Evolutionary conservation across 2,113 vertebrate genomes (phyloP), one percentile per base, ranked within the genome.

Genomic region (Haliaeetus leucogaster): DNA sequence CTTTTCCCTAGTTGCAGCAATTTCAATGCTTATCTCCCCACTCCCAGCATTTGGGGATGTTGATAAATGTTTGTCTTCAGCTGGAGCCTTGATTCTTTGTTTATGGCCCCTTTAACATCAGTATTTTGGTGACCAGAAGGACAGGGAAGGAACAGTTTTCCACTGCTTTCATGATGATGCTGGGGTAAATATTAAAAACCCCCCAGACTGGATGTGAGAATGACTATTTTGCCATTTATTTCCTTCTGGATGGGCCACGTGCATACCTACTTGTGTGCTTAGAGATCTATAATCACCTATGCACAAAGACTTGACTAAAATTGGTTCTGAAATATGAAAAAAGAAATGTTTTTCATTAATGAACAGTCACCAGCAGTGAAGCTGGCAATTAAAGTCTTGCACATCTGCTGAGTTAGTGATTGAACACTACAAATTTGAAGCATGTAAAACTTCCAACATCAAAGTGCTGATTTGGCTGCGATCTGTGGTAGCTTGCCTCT

Each of bases 71-170:
- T 94, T 93, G 21, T 85, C 40, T 91, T 93, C 45, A 62, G 29
- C 56, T 93, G 90, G 36, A 95, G 78, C 82, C 81, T 95, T 80
- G 86, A 77, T 82, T 82, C 36, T 93, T 93, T 95, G 66, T 92
- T 94, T 88, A 83, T 1, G 3, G 38, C 5, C 45, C 58, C 62
- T 82, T 93, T 61, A 90, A 85, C 52, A 50, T 85, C 71, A 91
- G n/a, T 93, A 82, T 91, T 96, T 84, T 94, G 68, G 38, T 86
- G 63, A 89, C 65, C 45, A 91, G 76, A 89, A 73, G 80, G 68
- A 74, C 43, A 82, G 25, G 27, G 38, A 72, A 50, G 76, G 62
- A 94, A 73, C 12, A 58, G 9, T 82, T 94, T 92, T 76, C 82
- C 30, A 65, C 43, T 68, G 43, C 42, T 95, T 94, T 65, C 53